These are phyloP conservation scores for Notechis scutatus DNA, from an alignment of 2,113 vertebrate species.

Conservation along the genomic window DNA sequence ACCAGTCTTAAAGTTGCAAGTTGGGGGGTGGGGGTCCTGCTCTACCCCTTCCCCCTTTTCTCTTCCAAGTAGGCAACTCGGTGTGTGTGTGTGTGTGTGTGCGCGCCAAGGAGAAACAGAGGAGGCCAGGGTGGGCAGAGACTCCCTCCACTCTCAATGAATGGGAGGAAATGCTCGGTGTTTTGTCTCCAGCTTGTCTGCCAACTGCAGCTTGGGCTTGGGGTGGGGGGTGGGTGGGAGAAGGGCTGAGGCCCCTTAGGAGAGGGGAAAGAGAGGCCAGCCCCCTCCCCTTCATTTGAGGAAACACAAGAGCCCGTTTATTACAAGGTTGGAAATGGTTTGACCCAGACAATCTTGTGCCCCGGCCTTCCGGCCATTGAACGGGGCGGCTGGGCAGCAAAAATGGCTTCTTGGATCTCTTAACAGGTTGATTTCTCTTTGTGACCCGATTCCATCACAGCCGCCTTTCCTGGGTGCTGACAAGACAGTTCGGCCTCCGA, in stretches of 20 bases:
- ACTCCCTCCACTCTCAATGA: neutral
- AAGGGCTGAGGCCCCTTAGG: too few species aligned
- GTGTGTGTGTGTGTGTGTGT: neutral
- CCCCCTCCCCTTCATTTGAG: neutral
- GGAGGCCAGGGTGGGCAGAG: neutral
- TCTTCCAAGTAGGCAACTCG: neutral
- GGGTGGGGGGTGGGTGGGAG: neutral
- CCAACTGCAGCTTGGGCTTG: neutral
- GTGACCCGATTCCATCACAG: too few species aligned
- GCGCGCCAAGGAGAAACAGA: neutral
- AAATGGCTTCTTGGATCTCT: neutral
- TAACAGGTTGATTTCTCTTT: neutral
- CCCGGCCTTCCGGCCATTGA: neutral
- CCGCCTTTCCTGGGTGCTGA: neutral
- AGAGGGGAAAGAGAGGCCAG: neutral
- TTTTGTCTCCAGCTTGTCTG: neutral
- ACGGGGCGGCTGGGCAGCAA: neutral
- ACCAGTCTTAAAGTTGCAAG: too few species aligned
- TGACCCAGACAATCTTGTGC: neutral
- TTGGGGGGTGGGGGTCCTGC: too few species aligned
- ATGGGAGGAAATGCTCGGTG: neutral
- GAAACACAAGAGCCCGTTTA: neutral
- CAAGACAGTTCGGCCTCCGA: neutral
- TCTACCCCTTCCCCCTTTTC: neutral
- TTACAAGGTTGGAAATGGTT: neutral